Base-by-base conservation (phyloP, 2,113 vertebrate species). In the Catagonus wagneri region DNA sequence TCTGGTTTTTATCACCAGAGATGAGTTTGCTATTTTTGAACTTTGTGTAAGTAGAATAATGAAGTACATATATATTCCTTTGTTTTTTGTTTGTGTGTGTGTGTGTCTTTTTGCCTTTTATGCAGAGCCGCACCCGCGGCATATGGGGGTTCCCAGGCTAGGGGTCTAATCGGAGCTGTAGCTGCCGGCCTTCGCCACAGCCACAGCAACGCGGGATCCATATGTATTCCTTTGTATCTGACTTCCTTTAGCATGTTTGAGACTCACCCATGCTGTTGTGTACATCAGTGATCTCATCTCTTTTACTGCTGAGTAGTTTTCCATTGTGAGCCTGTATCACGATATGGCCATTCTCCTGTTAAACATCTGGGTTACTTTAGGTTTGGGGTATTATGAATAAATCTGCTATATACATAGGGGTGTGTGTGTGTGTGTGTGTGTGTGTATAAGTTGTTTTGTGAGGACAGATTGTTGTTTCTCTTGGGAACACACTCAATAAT, bases 21-120 rank as follows among this genome's bases (percentile, higher is more conserved):
- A 83, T 34, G 9, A 60, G 60, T 29, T 56, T 54, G n/a, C 56
- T 72, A 61, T n/a, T 65, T 52, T 9, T 6, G 56, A 61, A 52
- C 19, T 50, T 92, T 39, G 1, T n/a, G 17, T 44, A 12, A 69
- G 58, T 75, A 44, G 11, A 44, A n/a, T 58, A 20, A 3, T 10
- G 58, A 19, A 14, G 32, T 23, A 13, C 0, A 7, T 0, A 13
- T 0, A 6, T 1, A 19, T n/a, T n/a, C n/a, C n/a, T n/a, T n/a
- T n/a, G n/a, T n/a, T n/a, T n/a, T n/a, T n/a, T n/a, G n/a, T n/a
- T n/a, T n/a, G n/a, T n/a, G n/a, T n/a, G n/a, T n/a, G n/a, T n/a
- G n/a, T n/a, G n/a, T n/a, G n/a, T n/a, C n/a, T n/a, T n/a, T n/a
- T n/a, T n/a, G n/a, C n/a, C n/a, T n/a, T n/a, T n/a, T n/a, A n/a